phyloP scores from a whole-genome alignment of 92 coral and sea anemone species.

The Paragorgia papillata region DNA sequence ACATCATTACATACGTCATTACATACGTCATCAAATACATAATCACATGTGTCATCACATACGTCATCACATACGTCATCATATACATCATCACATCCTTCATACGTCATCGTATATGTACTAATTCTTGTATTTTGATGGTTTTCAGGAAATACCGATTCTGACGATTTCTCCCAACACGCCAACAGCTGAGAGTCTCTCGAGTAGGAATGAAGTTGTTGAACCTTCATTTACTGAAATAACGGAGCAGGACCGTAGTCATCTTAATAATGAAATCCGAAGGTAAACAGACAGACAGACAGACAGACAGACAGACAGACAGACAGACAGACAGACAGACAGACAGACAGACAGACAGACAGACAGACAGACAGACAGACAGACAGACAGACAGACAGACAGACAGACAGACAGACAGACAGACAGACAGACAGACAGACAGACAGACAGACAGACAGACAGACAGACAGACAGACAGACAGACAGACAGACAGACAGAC shows the following conservation, averaged over 20 bases:
- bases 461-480: background rate
- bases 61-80: too few species aligned
- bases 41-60: too few species aligned
- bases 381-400: too few species aligned
- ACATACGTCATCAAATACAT: too few species aligned
- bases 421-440: background rate
- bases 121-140: background rate
- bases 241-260: background rate
- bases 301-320: background rate
- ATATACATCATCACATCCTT: too few species aligned
- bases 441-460: background rate
- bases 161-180: constrained; percentile 27
- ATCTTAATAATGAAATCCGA: constrained; percentile 19
- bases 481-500: too few species aligned
- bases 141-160: constrained; percentile 18
- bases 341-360: too few species aligned
- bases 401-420: too few species aligned
- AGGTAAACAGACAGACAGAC: background rate
- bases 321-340: background rate
- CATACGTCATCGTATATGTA: too few species aligned
- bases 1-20: too few species aligned
- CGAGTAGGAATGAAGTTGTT: background rate
- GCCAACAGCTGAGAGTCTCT: constrained; percentile 8
- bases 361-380: too few species aligned
- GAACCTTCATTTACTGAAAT: background rate